Conservation (phyloP, 1,140 invertebrate species). For the Eupeodes corollae region DNA sequence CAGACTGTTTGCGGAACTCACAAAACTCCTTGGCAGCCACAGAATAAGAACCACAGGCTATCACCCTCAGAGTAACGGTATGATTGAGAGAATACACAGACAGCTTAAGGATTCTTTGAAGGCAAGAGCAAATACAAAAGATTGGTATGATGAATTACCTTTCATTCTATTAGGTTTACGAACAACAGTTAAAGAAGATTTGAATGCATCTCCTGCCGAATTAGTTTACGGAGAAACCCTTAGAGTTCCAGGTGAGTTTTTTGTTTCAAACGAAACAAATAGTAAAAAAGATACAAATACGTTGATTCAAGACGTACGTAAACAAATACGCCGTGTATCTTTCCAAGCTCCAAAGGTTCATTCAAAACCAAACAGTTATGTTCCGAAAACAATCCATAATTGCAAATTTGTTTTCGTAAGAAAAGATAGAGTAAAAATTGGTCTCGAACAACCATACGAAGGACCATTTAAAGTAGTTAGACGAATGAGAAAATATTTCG, state of each 20-base stretch:
- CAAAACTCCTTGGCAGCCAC: too few relatives aligned
- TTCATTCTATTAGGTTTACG: constrained; percentile 14
- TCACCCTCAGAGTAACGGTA: constrained; percentile 32
- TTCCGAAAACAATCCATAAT: background rate
- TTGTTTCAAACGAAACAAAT: background rate
- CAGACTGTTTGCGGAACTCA: too few relatives aligned
- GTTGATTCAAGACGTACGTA: background rate
- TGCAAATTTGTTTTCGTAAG: constrained; percentile 27
- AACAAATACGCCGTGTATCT: background rate
- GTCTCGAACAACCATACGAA: constrained; percentile 30
- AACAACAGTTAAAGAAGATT: constrained; percentile 13
- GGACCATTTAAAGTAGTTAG: constrained; percentile 29
- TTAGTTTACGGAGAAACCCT: constrained; percentile 20
- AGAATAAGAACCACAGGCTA: too few relatives aligned
- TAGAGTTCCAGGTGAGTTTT: constrained; percentile 18
- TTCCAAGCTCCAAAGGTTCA: background rate
- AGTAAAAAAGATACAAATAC: background rate
- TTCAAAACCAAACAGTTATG: background rate
- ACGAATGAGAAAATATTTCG: constrained; percentile 21
- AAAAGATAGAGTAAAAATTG: constrained; percentile 18
- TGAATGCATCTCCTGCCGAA: constrained; percentile 21
- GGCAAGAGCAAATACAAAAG: constrained; percentile 3
- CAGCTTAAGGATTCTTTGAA: constrained; percentile 35
- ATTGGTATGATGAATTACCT: constrained; percentile 12
- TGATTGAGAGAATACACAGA: constrained; percentile 32